A percentile compares a stretch with the other conserved stretches of the same genome.
These are phyloP conservation scores for Salpingus planirostris DNA, from an alignment of 2,888 invertebrate species.

Conservation along the genomic window DNA sequence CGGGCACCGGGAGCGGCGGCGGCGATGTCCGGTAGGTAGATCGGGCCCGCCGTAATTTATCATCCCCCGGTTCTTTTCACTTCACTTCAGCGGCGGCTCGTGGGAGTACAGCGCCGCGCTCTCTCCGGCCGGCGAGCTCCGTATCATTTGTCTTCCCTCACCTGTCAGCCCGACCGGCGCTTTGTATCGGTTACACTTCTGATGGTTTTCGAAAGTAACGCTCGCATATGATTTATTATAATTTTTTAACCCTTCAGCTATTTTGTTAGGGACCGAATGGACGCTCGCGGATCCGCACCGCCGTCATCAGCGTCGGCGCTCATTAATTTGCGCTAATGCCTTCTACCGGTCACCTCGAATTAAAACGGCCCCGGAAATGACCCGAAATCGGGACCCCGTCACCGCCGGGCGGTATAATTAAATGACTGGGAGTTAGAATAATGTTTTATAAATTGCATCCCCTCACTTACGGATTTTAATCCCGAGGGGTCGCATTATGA, in stretches of 20 bases:
- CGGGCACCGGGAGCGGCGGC: conserved; percentile 16
- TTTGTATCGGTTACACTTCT: conserved; percentile 39
- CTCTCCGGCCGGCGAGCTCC: conserved; percentile 20
- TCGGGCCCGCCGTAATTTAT: conserved; percentile 35
- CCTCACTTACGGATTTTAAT: too few relatives aligned
- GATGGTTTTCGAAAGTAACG: conserved; percentile 17
- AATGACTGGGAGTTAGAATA: conserved; percentile 1
- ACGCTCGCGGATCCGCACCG: conserved; percentile 20
- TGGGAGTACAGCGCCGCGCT: conserved; percentile 20
- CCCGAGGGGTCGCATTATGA: conserved; percentile 15
- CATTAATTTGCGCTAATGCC: conserved; percentile 10
- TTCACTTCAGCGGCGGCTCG: conserved; percentile 26
- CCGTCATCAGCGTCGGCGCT: conserved; percentile 1
- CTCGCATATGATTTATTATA: conserved; percentile 32
- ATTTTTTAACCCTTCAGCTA: conserved; percentile 34
- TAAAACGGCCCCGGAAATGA: too few relatives aligned
- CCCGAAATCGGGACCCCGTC: too few relatives aligned
- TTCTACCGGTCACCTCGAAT: not conserved
- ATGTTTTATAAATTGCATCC: conserved; percentile 8
- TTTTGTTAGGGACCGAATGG: conserved; percentile 27
- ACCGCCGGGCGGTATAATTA: too few relatives aligned
- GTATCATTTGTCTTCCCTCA: conserved; percentile 40
- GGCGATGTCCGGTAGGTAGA: conserved; percentile 34
- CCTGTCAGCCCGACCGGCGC: conserved; percentile 37
- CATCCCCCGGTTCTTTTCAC: conserved; percentile 36